Conservation (phyloP, 2,113 vertebrate genomes). For the Sylvietta virens region DNA sequence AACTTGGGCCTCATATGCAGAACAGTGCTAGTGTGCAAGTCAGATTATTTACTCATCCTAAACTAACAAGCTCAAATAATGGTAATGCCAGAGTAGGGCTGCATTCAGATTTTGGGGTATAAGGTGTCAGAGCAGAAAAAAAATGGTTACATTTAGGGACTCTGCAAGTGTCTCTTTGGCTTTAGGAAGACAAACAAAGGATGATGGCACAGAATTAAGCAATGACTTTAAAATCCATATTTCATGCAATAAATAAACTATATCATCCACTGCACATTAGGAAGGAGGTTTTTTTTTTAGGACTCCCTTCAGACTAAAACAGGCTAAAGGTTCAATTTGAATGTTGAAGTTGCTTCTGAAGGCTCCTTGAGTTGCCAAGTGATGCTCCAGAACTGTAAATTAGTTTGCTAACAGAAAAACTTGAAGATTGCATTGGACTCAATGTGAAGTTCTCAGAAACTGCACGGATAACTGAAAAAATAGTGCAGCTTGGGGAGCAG, state of each 20-base stretch:
- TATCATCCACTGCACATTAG: neutral
- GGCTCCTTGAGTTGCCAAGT: neutral
- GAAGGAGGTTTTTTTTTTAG: neutral
- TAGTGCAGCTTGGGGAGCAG: neutral
- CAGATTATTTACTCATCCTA: neutral
- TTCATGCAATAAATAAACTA: neutral
- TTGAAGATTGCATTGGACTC: neutral
- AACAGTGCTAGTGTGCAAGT: neutral
- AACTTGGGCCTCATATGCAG: neutral
- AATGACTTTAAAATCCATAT: neutral
- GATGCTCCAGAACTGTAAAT: neutral
- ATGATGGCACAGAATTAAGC: neutral
- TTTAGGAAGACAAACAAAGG: neutral
- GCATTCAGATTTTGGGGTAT: neutral
- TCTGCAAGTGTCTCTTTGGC: neutral
- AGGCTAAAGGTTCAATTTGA: neutral
- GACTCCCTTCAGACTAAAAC: neutral
- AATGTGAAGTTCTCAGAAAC: neutral
- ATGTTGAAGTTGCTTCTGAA: neutral
- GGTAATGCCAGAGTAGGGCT: neutral
- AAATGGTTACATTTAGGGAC: neutral
- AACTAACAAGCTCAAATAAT: neutral
- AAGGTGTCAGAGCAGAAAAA: neutral
- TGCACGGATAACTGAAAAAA: neutral
- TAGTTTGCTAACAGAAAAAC: neutral